Conservation (phyloP, 2,888 invertebrate species). For the Drosophila quasianomalipes region DNA sequence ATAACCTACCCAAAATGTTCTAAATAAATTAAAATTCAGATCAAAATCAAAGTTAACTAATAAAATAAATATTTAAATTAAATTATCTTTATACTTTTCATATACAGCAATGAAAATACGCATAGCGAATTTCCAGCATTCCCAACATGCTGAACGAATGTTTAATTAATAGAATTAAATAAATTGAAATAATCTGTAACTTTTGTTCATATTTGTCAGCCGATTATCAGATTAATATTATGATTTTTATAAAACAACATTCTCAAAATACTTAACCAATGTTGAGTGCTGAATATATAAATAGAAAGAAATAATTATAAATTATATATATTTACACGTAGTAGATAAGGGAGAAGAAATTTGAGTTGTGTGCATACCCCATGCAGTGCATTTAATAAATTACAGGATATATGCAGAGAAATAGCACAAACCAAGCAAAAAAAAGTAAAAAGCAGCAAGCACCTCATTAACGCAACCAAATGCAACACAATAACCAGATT, state of each 20-base stretch:
- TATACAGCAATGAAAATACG: background rate
- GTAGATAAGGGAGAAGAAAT: no score
- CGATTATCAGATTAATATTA: background rate
- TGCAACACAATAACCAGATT: conserved; percentile 64
- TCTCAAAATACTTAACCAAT: no score
- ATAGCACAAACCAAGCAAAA: background rate
- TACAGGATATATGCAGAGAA: background rate
- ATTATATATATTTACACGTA: background rate
- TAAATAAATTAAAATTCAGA: no score
- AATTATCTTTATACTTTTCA: background rate
- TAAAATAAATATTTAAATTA: background rate
- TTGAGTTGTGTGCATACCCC: background rate
- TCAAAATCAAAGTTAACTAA: no score
- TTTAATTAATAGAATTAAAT: background rate
- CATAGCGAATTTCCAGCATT: background rate
- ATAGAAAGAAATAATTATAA: background rate
- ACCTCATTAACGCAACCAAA: conserved; percentile 72
- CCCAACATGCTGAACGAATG: background rate
- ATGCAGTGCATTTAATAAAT: background rate
- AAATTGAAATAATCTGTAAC: background rate
- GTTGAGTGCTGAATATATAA: no score
- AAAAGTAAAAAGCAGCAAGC: conserved; percentile 15
- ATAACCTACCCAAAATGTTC: no score
- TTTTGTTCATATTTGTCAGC: background rate
- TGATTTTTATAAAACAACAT: background rate